These are phyloP conservation scores for Drosophila subquinaria DNA, from an alignment of 2,888 invertebrate species.

Conservation along the genomic window DNA sequence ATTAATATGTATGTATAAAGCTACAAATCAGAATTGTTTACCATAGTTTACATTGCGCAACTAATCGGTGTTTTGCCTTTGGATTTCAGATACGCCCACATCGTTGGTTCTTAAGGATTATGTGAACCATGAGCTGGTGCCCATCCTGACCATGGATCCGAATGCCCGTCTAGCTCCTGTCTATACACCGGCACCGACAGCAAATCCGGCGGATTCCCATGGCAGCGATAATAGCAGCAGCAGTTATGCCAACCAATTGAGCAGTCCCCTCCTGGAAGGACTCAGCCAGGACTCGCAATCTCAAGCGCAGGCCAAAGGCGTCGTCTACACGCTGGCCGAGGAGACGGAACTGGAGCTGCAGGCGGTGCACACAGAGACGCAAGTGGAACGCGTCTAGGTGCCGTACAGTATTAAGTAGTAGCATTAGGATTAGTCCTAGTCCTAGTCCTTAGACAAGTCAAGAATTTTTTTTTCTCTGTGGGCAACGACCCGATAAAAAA, in stretches of 20 bases:
- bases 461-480: constrained; percentile 47
- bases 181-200: constrained; percentile 46
- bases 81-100: constrained; percentile 86
- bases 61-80: background rate
- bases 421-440: constrained; percentile 57
- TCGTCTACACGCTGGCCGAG: constrained; percentile 87
- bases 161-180: constrained; percentile 71
- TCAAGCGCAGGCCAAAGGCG: constrained; percentile 84
- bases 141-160: constrained; percentile 85
- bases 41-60: background rate
- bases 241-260: constrained; percentile 53
- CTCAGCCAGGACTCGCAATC: constrained; percentile 40
- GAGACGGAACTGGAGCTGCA: constrained; percentile 87
- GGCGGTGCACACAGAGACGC: constrained; percentile 85
- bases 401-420: constrained; percentile 53
- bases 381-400: constrained; percentile 74
- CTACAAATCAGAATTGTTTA: no score
- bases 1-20: no score
- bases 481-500: constrained; percentile 33
- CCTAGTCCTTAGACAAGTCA: constrained; percentile 51
- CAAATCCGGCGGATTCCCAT: constrained; percentile 16
- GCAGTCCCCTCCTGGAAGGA: constrained; percentile 76
- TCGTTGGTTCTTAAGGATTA: constrained; percentile 85
- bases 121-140: constrained; percentile 85
- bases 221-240: constrained; percentile 46